A percentile compares a stretch with the other conserved stretches of the same genome.
Evolutionary conservation across 2,888 invertebrate genomes (phyloP).

Genomic region (Pterostichus madidus): DNA sequence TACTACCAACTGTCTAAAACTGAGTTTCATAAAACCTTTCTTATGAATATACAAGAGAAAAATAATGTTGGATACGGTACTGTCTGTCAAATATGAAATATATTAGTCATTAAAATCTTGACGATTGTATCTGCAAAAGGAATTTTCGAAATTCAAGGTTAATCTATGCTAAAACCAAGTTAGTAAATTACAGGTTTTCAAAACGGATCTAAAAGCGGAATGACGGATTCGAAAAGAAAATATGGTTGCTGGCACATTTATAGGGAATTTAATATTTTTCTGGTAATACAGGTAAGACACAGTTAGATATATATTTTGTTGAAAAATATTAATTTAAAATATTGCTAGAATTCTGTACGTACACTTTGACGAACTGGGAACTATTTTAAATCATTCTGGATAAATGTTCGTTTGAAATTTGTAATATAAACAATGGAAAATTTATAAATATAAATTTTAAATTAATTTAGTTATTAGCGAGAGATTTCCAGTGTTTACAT

Average conservation of each 20-base stretch:
- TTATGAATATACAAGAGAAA: too few species aligned
- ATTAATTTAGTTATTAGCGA: not conserved
- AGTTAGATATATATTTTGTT: slow-evolving; percentile 8
- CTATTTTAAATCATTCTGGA: too few species aligned
- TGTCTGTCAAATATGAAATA: not conserved
- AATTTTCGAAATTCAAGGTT: slow-evolving; percentile 3
- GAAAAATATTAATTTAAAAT: not conserved
- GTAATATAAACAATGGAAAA: not conserved
- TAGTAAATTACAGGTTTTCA: not conserved
- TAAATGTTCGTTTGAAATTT: not conserved
- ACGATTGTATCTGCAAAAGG: not conserved
- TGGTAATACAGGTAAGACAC: slow-evolving; percentile 11
- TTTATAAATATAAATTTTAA: slow-evolving; percentile 7
- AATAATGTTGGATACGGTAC: not conserved
- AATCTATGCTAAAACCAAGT: not conserved
- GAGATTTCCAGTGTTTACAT: not conserved
- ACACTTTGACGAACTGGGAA: not conserved
- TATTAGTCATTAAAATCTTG: not conserved
- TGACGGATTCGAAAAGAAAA: not conserved
- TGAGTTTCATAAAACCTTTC: too few species aligned
- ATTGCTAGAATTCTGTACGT: not conserved
- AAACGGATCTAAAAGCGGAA: not conserved
- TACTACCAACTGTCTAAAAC: too few species aligned
- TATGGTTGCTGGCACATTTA: not conserved
- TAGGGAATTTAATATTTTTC: not conserved